Conservation (phyloP, 92 coral and sea anemone genomes). For the Plumapathes pennacea region DNA sequence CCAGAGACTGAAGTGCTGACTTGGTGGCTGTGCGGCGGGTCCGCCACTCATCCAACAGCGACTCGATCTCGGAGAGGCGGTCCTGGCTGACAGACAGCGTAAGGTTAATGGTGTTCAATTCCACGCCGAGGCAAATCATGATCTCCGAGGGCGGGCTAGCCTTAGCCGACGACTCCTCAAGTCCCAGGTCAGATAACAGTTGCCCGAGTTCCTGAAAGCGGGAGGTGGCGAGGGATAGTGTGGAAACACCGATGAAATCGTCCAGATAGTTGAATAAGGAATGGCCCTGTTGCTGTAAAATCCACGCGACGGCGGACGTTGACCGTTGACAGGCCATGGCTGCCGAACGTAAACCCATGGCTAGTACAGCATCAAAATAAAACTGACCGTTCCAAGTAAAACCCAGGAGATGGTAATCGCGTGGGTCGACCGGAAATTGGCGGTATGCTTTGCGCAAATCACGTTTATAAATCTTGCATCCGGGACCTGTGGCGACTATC, state of each 20-base stretch:
- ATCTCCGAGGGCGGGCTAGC: constrained; percentile 10
- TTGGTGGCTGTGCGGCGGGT: background rate
- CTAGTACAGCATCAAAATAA: constrained; percentile 1
- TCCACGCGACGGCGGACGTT: constrained; percentile 11
- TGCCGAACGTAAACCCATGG: constrained; percentile 18
- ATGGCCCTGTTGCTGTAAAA: constrained; percentile 9
- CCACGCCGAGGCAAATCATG: constrained; percentile 5
- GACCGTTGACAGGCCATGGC: constrained; percentile 21
- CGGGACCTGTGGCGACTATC: constrained; percentile 4
- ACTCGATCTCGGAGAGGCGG: background rate
- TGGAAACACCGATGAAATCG: constrained; percentile 19
- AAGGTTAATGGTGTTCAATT: constrained; percentile 2
- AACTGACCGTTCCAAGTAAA: constrained; percentile 10
- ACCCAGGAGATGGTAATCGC: constrained; percentile 28
- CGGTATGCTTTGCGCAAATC: constrained; percentile 27
- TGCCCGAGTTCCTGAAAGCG: background rate
- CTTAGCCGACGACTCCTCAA: constrained; percentile 4
- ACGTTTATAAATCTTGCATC: constrained; percentile 24
- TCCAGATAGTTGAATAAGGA: constrained; percentile 11
- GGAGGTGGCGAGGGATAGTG: background rate
- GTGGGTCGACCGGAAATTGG: constrained; percentile 30
- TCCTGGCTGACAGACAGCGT: constrained; percentile 1
- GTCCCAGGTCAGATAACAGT: constrained; percentile 1
- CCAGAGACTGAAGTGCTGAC: background rate
- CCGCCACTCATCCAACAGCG: background rate